phyloP scores from a whole-genome alignment of 2,888 invertebrate species.

The Epinotia demarniana region DNA sequence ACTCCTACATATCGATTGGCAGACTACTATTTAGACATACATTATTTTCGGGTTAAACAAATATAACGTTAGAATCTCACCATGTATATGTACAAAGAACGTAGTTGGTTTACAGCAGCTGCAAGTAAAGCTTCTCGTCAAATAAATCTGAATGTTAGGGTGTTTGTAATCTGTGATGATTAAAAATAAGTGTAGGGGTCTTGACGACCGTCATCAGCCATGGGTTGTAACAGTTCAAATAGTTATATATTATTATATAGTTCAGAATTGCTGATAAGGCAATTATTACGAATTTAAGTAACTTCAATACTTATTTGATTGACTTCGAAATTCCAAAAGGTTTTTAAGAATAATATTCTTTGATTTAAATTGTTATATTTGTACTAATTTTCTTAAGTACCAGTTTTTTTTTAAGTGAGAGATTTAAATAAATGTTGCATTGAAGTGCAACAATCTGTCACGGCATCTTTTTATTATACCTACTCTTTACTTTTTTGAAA shows the following conservation, averaged over 20 bases:
- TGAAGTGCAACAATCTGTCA: too few species aligned
- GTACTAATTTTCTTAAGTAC: slow-evolving; percentile 35
- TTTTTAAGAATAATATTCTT: slow-evolving; percentile 19
- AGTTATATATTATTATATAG: slow-evolving; percentile 34
- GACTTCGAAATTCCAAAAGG: slow-evolving; percentile 35
- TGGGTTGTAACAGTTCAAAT: slow-evolving; percentile 63
- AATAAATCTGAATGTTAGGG: slow-evolving; percentile 32
- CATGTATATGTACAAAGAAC: slow-evolving; percentile 27
- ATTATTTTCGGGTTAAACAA: background rate
- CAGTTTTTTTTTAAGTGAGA: slow-evolving; percentile 29
- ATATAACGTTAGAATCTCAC: slow-evolving; percentile 37
- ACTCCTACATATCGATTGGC: slow-evolving; percentile 20
- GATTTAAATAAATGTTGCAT: slow-evolving; percentile 29
- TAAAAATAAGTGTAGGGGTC: slow-evolving; percentile 70
- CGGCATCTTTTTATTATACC: too few species aligned
- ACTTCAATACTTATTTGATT: slow-evolving; percentile 20
- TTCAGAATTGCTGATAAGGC: slow-evolving; percentile 45
- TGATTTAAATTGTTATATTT: slow-evolving; percentile 38
- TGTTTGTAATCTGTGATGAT: slow-evolving; percentile 74
- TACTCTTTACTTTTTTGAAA: too few species aligned
- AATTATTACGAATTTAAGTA: slow-evolving; percentile 42
- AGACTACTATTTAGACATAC: slow-evolving; percentile 14
- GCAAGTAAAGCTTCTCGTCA: background rate
- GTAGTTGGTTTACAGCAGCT: slow-evolving; percentile 4
- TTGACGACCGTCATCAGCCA: slow-evolving; percentile 59